These are phyloP conservation scores for Malthinus seriepunctatus DNA, from an alignment of 2,888 invertebrate genomes.

Conservation along the genomic window DNA sequence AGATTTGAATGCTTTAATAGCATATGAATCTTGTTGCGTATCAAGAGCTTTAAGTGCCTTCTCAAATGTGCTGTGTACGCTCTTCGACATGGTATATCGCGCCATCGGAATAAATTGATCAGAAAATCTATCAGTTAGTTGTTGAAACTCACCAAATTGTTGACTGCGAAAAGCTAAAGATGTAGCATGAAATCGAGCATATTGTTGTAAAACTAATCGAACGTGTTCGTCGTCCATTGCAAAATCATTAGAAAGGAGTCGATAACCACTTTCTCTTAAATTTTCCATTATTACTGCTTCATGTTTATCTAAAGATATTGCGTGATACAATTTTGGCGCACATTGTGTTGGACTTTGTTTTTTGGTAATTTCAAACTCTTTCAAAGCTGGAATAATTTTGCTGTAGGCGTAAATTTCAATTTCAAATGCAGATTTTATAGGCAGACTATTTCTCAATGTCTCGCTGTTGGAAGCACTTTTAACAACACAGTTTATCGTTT, in stretches of 20 bases:
- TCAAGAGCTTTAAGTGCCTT: too few species aligned
- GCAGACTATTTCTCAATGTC: slow-evolving; percentile 13
- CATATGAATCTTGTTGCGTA: too few species aligned
- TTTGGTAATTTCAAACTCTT: slow-evolving; percentile 6
- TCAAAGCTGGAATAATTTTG: slow-evolving; percentile 2
- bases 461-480: slow-evolving; percentile 16
- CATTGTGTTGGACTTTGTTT: slow-evolving; percentile 25
- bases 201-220: not conserved
- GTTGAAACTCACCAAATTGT: not conserved
- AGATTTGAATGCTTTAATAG: too few species aligned
- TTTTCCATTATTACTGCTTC: slow-evolving; percentile 6
- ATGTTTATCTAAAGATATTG: slow-evolving; percentile 13
- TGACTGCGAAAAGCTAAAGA: slow-evolving; percentile 7
- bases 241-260: not conserved
- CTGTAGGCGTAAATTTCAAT: slow-evolving; percentile 15
- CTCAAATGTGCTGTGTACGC: too few species aligned
- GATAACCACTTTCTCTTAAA: not conserved
- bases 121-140: not conserved
- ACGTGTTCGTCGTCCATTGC: not conserved
- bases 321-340: slow-evolving; percentile 36
- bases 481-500: slow-evolving; percentile 17
- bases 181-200: slow-evolving; percentile 1
- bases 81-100: too few species aligned
- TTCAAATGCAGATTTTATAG: not conserved
- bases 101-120: too few species aligned